Evolutionary conservation across 2,113 vertebrate genomes (phyloP).

Genomic region (Falco punctatus): DNA sequence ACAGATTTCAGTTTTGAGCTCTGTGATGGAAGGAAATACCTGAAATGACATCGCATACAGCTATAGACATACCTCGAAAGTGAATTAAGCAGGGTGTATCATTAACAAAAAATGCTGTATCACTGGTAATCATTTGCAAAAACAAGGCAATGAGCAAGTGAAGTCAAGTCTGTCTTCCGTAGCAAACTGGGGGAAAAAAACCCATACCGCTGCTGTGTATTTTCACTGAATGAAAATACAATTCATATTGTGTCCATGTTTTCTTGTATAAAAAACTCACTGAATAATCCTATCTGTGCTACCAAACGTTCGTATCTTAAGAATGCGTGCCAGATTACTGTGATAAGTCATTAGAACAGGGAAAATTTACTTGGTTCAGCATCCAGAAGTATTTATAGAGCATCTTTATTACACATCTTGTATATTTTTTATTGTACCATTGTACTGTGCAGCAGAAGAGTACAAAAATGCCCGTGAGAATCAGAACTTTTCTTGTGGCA

Average conservation of each 20-base stretch:
- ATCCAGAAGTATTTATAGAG: not conserved
- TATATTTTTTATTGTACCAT: not conserved
- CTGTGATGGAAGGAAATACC: not conserved
- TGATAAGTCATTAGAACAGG: not conserved
- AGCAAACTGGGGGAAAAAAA: not conserved
- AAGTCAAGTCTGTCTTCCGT: not conserved
- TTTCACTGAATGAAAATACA: not conserved
- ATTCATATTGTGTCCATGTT: not conserved
- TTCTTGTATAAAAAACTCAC: not conserved
- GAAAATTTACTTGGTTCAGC: not conserved
- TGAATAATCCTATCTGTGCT: not conserved
- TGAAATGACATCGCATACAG: not conserved
- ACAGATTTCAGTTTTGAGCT: not conserved
- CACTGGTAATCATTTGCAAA: not conserved
- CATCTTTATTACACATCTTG: not conserved
- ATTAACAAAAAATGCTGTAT: not conserved
- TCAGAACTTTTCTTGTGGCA: not conserved
- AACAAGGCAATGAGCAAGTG: not conserved
- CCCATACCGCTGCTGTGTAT: too few species aligned
- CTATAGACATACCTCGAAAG: not conserved
- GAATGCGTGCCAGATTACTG: not conserved
- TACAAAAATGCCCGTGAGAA: not conserved
- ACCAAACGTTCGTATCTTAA: not conserved
- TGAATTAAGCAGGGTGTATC: not conserved
- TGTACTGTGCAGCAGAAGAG: not conserved